Conservation (phyloP, 2,113 vertebrate genomes). For the Cygnus buccinator region DNA sequence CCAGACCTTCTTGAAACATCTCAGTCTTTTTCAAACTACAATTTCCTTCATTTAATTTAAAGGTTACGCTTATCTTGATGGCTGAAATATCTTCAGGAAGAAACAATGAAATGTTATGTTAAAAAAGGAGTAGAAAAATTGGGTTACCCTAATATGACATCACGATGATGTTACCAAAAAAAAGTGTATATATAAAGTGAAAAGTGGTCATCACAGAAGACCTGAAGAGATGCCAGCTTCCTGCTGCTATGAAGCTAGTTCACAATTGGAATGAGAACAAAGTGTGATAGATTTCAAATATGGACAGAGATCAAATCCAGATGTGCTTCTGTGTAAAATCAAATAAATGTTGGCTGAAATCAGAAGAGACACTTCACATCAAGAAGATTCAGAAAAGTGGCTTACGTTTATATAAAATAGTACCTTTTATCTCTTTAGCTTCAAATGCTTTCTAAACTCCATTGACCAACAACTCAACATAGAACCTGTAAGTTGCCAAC, state of each 20-base stretch:
- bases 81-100: slow-evolving; percentile 79
- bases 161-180: background rate
- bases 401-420: background rate
- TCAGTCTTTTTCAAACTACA: slow-evolving; percentile 93
- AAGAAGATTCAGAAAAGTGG: background rate
- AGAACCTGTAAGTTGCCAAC: background rate
- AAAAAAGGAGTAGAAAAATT: background rate
- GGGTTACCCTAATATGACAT: background rate
- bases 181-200: background rate
- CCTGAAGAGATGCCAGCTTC: background rate
- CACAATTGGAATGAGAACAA: background rate
- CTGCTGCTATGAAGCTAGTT: background rate
- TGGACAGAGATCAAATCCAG: background rate
- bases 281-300: background rate
- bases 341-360: background rate
- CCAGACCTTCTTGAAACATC: slow-evolving; percentile 84
- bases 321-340: background rate
- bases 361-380: background rate
- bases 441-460: background rate
- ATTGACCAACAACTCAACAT: background rate
- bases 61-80: slow-evolving; percentile 90
- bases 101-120: slow-evolving; percentile 70
- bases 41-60: slow-evolving; percentile 89
- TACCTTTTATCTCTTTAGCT: background rate
- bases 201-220: background rate